These are phyloP conservation scores for Steatornis caripensis DNA, from an alignment of 2,113 vertebrate species.

Conservation along the genomic window DNA sequence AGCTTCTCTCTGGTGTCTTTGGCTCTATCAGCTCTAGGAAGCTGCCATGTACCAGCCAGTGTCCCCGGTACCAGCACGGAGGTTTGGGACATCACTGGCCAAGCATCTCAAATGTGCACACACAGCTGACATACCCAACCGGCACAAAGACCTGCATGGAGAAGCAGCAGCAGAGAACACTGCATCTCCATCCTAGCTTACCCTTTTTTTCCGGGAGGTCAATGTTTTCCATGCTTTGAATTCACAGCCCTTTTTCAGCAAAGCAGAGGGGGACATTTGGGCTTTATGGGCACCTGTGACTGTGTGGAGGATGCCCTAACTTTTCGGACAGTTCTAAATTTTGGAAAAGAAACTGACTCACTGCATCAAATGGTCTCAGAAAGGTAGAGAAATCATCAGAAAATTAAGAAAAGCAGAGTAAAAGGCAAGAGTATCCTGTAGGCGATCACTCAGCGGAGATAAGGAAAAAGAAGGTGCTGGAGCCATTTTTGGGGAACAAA, in stretches of 20 bases:
- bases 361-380: neutral
- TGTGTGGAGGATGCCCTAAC: neutral
- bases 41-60: neutral
- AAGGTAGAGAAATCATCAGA: neutral
- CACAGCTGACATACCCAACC: neutral
- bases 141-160: neutral
- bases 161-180: neutral
- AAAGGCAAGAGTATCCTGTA: neutral
- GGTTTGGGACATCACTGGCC: neutral
- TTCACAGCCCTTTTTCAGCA: neutral
- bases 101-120: accelerated
- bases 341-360: neutral
- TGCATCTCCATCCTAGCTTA: neutral
- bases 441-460: neutral
- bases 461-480: neutral
- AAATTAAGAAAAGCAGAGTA: neutral
- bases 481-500: neutral
- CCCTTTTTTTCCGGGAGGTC: neutral
- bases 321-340: neutral
- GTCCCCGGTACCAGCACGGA: neutral
- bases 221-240: neutral
- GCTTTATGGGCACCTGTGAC: neutral
- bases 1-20: neutral
- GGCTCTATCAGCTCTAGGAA: neutral
- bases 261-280: neutral